Evolutionary conservation across 2,113 vertebrate genomes (phyloP).

Genomic region (Silurus meridionalis): DNA sequence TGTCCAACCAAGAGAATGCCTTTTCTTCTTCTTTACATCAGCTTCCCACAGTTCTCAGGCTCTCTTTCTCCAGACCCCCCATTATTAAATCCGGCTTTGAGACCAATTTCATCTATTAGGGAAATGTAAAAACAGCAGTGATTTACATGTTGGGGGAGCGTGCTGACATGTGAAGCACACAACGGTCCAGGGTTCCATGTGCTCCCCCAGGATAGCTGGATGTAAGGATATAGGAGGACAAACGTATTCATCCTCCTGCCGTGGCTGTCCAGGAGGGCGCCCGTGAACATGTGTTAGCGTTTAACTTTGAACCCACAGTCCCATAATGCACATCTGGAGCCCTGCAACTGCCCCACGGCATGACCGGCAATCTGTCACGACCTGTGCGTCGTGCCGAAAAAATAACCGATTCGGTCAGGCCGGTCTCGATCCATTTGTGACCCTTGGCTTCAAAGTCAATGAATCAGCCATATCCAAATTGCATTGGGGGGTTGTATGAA

Average conservation of each 20-base stretch:
- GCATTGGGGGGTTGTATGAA: conserved; percentile 39
- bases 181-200: conserved; percentile 58
- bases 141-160: conserved; percentile 59
- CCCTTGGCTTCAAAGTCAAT: conserved; percentile 50
- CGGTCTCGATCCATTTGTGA: conserved; percentile 46
- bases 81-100: no score
- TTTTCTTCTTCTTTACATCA: neutral
- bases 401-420: conserved; percentile 62
- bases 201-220: conserved; percentile 56
- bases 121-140: conserved; percentile 57
- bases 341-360: conserved; percentile 60
- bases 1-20: neutral
- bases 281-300: conserved; percentile 53
- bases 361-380: conserved; percentile 64
- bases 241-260: conserved; percentile 58
- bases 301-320: conserved; percentile 58
- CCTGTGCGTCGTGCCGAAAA: conserved; percentile 60
- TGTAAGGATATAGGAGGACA: conserved; percentile 58
- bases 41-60: conserved; percentile 26
- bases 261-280: conserved; percentile 50
- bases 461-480: conserved; percentile 37
- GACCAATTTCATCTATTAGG: conserved; percentile 26
- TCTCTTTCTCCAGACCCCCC: conserved; percentile 24
- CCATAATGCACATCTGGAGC: conserved; percentile 66
- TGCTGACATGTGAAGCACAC: conserved; percentile 58